A percentile compares a stretch with the other conserved stretches of the same genome.
These are phyloP conservation scores for Mus musculus DNA, from an alignment of 2,113 vertebrate species.

Conservation along the genomic window DNA sequence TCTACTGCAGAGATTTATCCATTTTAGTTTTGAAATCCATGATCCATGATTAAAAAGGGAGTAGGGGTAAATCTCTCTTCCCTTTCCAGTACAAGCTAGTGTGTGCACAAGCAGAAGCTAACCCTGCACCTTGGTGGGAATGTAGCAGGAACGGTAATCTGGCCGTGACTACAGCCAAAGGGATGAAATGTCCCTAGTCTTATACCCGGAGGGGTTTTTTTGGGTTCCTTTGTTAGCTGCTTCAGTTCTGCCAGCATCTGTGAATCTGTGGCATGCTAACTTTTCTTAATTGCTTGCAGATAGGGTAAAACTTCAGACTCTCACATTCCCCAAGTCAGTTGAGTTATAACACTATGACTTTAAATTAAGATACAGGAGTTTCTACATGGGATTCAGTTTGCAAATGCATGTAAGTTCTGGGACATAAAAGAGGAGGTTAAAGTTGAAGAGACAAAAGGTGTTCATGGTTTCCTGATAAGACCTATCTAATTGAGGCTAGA, in stretches of 20 bases:
- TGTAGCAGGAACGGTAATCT: not conserved
- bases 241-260: not conserved
- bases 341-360: not conserved
- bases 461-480: slow-evolving; percentile 35
- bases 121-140: not conserved
- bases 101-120: no score
- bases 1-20: not conserved
- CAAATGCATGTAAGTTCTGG: not conserved
- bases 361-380: not conserved
- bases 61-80: not conserved
- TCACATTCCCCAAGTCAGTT: not conserved
- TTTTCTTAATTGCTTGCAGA: not conserved
- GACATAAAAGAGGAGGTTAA: not conserved
- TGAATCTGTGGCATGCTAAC: not conserved
- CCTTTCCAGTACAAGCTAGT: no score
- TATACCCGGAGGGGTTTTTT: not conserved
- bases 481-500: not conserved
- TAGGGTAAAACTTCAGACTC: not conserved
- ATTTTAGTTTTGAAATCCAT: not conserved
- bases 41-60: not conserved
- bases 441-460: slow-evolving; percentile 3
- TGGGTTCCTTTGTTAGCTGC: not conserved
- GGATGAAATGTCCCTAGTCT: not conserved
- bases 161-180: not conserved
- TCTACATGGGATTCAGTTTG: not conserved